phyloP scores from a whole-genome alignment of 2,888 invertebrate genomes.

The Salticus scenicus region DNA sequence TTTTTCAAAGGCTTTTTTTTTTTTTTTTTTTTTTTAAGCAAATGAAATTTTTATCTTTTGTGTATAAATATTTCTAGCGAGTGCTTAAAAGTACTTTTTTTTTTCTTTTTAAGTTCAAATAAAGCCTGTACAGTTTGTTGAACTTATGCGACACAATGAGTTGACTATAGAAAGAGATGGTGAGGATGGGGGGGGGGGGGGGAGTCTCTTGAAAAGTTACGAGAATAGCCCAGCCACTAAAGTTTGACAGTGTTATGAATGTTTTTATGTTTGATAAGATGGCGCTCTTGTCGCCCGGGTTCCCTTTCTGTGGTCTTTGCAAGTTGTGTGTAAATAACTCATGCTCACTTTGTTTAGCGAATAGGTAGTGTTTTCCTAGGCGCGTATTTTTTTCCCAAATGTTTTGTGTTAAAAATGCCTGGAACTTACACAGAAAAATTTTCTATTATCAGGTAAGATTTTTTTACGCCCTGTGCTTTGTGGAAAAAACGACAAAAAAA shows the following conservation, averaged over 20 bases:
- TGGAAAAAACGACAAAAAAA: no score
- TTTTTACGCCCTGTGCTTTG: no score
- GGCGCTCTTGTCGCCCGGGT: not conserved
- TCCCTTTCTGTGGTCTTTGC: not conserved
- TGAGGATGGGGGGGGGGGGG: not conserved
- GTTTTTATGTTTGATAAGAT: not conserved
- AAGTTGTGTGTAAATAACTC: not conserved
- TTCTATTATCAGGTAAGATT: constrained; percentile 60
- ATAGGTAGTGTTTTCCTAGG: not conserved
- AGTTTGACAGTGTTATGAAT: constrained; percentile 3
- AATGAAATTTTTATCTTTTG: no score
- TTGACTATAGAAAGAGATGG: not conserved
- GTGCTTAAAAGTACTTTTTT: no score
- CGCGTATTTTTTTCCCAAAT: not conserved
- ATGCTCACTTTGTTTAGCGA: not conserved
- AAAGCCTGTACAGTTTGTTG: not conserved
- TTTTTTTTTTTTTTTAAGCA: no score
- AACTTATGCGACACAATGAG: not conserved
- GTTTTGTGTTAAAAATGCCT: constrained; percentile 50
- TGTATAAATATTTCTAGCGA: no score
- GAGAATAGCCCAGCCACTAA: not conserved
- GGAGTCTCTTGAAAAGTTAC: not conserved
- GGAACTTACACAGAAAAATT: constrained; percentile 60
- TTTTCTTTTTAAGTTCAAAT: no score
- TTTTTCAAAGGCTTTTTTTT: no score